These are phyloP conservation scores for Drosophila recens DNA, from an alignment of 2,888 invertebrate species.

Conservation along the genomic window DNA sequence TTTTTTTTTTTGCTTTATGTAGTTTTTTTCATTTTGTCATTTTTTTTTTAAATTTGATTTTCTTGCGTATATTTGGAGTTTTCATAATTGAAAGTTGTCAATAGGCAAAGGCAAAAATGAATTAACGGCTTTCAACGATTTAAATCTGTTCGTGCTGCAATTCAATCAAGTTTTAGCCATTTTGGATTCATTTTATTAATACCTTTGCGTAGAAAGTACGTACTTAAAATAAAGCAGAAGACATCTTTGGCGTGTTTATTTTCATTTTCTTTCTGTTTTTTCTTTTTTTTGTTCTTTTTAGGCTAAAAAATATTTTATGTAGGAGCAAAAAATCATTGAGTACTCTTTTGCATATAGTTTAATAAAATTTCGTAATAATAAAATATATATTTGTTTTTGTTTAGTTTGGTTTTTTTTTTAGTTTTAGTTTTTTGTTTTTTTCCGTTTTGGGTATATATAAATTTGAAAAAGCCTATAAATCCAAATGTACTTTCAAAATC, in stretches of 20 bases:
- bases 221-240: conserved; percentile 79
- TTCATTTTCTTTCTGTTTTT: conserved; percentile 22
- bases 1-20: conserved; percentile 32
- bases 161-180: conserved; percentile 26
- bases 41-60: conserved; percentile 62
- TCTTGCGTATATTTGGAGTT: conserved; percentile 68
- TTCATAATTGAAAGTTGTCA: conserved; percentile 60
- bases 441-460: conserved; percentile 59
- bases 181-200: conserved; percentile 13
- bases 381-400: conserved; percentile 65
- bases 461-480: conserved; percentile 78
- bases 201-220: conserved; percentile 46
- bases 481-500: conserved; percentile 64
- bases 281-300: conserved; percentile 10
- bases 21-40: conserved; percentile 39
- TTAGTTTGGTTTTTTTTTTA: conserved; percentile 40
- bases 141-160: conserved; percentile 22
- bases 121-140: conserved; percentile 34
- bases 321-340: conserved; percentile 75
- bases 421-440: conserved; percentile 20
- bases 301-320: conserved; percentile 65
- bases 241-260: conserved; percentile 74
- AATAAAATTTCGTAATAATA: conserved; percentile 75
- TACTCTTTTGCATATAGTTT: conserved; percentile 70
- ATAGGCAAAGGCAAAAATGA: conserved; percentile 48